Percentiles rank a stretch among this genome's conserved stretches.
These are phyloP conservation scores for Bos javanicus DNA, from an alignment of 2,113 vertebrate species.

Conservation along the genomic window DNA sequence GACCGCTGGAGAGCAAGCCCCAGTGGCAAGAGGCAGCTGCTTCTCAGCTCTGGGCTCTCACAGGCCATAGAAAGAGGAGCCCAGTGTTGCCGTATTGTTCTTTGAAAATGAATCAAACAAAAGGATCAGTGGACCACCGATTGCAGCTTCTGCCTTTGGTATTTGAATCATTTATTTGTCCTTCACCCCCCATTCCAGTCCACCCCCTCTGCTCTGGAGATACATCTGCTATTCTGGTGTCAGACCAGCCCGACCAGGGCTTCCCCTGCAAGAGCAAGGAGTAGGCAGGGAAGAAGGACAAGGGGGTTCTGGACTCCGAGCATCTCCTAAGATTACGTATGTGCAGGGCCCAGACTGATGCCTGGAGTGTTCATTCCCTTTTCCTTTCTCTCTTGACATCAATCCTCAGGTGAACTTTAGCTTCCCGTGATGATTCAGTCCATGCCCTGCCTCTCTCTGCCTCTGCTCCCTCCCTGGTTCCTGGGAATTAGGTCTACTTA, in stretches of 20 bases:
- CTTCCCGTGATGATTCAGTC: not conserved
- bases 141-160: not conserved
- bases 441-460: not conserved
- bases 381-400: not conserved
- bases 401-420: not conserved
- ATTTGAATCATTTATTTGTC: not conserved
- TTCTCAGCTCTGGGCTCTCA: not conserved
- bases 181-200: not conserved
- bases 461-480: not conserved
- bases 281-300: not conserved
- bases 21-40: not conserved
- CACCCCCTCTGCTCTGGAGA: not conserved
- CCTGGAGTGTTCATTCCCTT: not conserved
- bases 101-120: not conserved
- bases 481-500: not conserved
- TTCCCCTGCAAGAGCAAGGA: not conserved
- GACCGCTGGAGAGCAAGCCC: not conserved
- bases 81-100: not conserved
- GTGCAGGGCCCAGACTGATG: not conserved
- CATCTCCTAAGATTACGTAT: not conserved
- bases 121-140: fast-evolving
- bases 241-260: not conserved
- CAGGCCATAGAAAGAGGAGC: not conserved
- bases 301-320: not conserved
- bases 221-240: not conserved